phyloP scores from a whole-genome alignment of 2,797 vertebrate genomes.

The Moxostoma hubbsi region DNA sequence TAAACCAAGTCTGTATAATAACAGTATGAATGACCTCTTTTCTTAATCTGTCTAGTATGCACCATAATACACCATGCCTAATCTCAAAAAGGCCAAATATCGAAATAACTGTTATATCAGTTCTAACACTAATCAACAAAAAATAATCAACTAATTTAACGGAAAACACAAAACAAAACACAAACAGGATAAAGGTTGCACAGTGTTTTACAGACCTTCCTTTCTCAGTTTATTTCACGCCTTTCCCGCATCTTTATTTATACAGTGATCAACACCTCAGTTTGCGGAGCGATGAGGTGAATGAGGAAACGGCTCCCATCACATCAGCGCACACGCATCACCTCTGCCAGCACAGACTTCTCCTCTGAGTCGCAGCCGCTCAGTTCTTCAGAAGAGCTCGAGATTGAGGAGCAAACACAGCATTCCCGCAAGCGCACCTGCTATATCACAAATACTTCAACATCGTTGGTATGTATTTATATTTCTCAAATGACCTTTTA shows the following conservation, averaged over 20 bases:
- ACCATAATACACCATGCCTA: no score
- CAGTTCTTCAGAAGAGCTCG: conserved; percentile 5
- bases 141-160: neutral
- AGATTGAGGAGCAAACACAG: neutral
- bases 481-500: neutral
- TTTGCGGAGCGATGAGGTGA: neutral
- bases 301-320: neutral
- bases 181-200: neutral
- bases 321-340: conserved; percentile 2
- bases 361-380: conserved; percentile 19
- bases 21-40: no score
- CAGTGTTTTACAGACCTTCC: neutral
- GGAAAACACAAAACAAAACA: neutral
- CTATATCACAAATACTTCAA: neutral
- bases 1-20: no score
- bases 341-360: conserved; percentile 12
- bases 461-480: conserved; percentile 13
- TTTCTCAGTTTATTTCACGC: neutral
- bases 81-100: no score
- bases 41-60: no score
- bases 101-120: no score
- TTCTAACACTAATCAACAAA: no score
- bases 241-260: neutral
- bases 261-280: neutral
- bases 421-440: neutral